phyloP scores from a whole-genome alignment of 2,113 vertebrate species.

The Clarias magur region DNA sequence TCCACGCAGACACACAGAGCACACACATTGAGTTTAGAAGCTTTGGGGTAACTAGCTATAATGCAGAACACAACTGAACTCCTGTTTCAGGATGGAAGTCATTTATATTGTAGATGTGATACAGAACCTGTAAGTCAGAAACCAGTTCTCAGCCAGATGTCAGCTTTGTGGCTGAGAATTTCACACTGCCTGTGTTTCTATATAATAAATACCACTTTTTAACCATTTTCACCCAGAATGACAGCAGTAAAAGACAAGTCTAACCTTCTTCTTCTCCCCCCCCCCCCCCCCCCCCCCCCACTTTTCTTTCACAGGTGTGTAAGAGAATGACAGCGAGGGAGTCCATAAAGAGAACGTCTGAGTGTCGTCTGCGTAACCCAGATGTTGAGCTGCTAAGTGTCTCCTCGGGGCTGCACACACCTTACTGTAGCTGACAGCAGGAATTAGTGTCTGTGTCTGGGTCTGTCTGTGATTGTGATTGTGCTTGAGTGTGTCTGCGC shows the following conservation, averaged over 20 bases:
- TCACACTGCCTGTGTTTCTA: not conserved
- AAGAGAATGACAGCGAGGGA: not conserved
- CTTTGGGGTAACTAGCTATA: not conserved
- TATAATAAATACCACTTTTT: not conserved
- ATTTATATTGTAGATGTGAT: not conserved
- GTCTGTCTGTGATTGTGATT: constrained; percentile 18
- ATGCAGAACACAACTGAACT: not conserved
- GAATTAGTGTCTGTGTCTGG: constrained; percentile 21
- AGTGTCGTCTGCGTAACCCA: not conserved
- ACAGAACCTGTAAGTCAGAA: not conserved
- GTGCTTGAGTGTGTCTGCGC: not conserved
- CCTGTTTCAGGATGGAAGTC: not conserved
- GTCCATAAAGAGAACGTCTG: not conserved
- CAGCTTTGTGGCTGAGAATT: not conserved
- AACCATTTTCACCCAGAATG: not conserved
- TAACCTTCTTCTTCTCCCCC: too few species aligned
- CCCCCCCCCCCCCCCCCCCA: too few species aligned
- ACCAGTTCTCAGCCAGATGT: not conserved
- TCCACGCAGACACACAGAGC: constrained; percentile 1
- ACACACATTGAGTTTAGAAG: not conserved
- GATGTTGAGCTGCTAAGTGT: not conserved
- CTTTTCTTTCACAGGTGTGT: not conserved
- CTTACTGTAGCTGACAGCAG: constrained; percentile 18
- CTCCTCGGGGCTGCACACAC: not conserved
- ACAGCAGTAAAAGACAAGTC: not conserved